phyloP scores from a whole-genome alignment of 2,113 vertebrate genomes.

The Pluvianellus socialis region DNA sequence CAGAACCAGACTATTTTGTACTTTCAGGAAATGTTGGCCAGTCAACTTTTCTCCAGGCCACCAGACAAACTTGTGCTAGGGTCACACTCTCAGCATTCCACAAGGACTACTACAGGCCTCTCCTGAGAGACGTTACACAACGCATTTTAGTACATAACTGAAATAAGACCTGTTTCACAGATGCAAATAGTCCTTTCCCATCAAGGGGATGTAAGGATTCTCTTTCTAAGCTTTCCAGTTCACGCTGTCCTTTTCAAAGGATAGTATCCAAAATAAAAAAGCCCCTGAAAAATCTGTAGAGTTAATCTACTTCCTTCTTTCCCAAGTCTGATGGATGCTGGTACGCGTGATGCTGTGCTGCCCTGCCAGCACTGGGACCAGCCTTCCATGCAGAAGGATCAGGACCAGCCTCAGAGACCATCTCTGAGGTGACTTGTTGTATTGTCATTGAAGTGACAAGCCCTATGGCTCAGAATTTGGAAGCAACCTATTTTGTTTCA shows the following conservation, averaged over 20 bases:
- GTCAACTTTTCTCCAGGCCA: not conserved
- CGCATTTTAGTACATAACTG: not conserved
- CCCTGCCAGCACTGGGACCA: not conserved
- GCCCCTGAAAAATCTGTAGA: not conserved
- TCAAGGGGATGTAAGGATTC: not conserved
- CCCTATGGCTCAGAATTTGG: not conserved
- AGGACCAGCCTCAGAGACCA: not conserved
- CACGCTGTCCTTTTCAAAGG: not conserved
- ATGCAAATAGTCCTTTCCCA: not conserved
- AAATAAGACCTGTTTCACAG: not conserved
- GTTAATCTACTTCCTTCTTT: not conserved
- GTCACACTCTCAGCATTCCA: not conserved
- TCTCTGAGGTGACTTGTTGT: not conserved
- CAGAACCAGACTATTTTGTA: not conserved
- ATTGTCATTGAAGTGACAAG: slow-evolving; percentile 8
- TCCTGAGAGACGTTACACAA: not conserved
- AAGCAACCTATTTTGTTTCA: not conserved
- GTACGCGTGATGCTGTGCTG: rapidly evolving
- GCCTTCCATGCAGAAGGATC: not conserved
- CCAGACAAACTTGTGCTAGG: not conserved
- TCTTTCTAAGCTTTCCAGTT: not conserved
- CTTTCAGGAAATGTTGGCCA: not conserved
- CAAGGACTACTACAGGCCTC: not conserved
- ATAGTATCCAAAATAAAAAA: not conserved
- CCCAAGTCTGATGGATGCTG: not conserved